A percentile compares a stretch with the other conserved stretches of the same genome.
These are phyloP conservation scores for Theretra japonica DNA, from an alignment of 2,888 invertebrate genomes.

Conservation along the genomic window DNA sequence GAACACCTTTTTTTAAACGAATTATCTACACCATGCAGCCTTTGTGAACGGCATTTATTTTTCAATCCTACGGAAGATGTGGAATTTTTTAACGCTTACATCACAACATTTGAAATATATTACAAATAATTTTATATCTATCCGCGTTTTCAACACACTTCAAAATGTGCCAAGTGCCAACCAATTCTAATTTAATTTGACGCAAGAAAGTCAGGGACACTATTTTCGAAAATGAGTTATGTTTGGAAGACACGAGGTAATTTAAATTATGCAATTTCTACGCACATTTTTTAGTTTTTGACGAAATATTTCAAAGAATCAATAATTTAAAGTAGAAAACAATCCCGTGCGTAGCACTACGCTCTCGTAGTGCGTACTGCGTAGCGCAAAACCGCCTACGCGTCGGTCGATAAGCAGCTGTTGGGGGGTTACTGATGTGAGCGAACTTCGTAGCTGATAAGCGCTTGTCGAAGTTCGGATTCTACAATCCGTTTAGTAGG, in stretches of 20 bases:
- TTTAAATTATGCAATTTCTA: too few species aligned
- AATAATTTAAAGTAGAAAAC: not conserved
- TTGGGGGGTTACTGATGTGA: not conserved
- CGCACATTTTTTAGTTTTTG: too few species aligned
- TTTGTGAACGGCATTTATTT: not conserved
- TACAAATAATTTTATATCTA: too few species aligned
- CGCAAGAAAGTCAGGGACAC: too few species aligned
- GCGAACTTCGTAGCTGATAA: conserved; percentile 1
- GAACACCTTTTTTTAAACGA: not conserved
- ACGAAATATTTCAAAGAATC: too few species aligned
- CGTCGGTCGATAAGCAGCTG: not conserved
- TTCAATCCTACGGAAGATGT: not conserved
- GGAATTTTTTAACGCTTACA: too few species aligned
- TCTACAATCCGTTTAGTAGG: not conserved
- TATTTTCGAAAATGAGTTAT: too few species aligned
- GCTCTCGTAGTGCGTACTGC: not conserved
- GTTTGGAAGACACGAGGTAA: too few species aligned
- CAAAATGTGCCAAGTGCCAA: too few species aligned
- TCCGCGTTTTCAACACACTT: not conserved
- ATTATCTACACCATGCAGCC: not conserved
- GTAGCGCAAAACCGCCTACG: not conserved
- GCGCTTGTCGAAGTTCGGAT: not conserved
- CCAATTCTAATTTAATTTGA: too few species aligned
- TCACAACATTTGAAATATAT: too few species aligned
- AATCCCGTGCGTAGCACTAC: not conserved